Evolutionary conservation across 1,140 invertebrate genomes (phyloP), one percentile per base, ranked within the genome.

Genomic region (Leguminivora glycinivorella): DNA sequence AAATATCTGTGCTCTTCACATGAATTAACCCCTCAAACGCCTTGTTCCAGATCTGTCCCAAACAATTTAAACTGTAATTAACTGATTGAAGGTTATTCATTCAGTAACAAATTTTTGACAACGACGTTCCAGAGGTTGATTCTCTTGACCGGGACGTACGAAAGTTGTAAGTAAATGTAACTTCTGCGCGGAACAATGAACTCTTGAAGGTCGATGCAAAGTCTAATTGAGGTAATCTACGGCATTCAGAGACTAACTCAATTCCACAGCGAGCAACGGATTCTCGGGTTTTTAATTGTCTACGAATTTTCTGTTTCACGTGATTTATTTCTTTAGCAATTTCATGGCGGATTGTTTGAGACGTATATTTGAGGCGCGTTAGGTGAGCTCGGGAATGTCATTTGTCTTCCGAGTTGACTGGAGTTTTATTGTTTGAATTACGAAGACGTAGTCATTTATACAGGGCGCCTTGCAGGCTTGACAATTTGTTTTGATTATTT

Each of bases 231-330:
- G 2, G 9, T 10, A 22, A 19, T 52, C 47, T 19, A 22, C 2
- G 19, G 7, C 47, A 22, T 52, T 17, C 47, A 7, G 58, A 29
- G 58, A 63, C 58, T 63, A 29, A 63, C 58, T 63, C 58, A 63
- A 63, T 63, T 63, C 58, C 26, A 25, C 12, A 63, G 25, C 58
- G 58, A 19, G 58, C 29, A 63, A 63, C 58, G 24, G 29, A n/a
- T 63, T 63, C 58, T 34, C 58, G 25, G n/a, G 58, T 29, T 63
- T 63, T 63, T 63, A 63, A 63, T 63, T 63, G 58, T 63, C 58
- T 63, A 34, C 58, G 58, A 63, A 63, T 63, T 63, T 63, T 34
- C 26, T 31, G 56, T 63, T 63, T 34, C 29, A 1, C 58, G 26
- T 63, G 58, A 63, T 63, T 63, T 63, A 63, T 31, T 29, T 63